Percentiles rank a stretch among this genome's conserved stretches.
Conservation (phyloP, 1,140 invertebrate genomes). For the Samia ricini region DNA sequence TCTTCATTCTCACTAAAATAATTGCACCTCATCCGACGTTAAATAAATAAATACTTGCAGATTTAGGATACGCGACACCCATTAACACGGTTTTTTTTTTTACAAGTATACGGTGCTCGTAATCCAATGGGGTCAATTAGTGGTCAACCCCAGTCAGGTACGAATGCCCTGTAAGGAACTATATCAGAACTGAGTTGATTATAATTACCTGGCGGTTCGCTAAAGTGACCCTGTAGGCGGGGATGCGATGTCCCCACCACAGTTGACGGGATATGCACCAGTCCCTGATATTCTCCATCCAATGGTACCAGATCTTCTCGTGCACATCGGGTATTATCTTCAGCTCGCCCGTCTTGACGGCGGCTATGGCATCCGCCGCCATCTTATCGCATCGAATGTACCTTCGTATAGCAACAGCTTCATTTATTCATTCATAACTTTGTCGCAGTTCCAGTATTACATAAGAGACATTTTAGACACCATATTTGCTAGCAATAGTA, state of each 20-base stretch:
- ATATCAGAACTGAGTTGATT: not conserved
- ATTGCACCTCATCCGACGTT: too few species aligned
- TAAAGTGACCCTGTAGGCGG: slow-evolving; percentile 93
- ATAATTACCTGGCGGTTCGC: slow-evolving; percentile 25
- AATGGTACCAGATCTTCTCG: slow-evolving; percentile 95
- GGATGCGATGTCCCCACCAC: slow-evolving; percentile 99
- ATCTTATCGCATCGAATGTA: slow-evolving; percentile 90
- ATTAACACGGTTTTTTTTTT: too few species aligned
- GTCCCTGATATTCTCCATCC: slow-evolving; percentile 95
- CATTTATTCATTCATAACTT: too few species aligned
- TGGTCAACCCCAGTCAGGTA: not conserved
- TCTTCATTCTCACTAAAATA: too few species aligned
- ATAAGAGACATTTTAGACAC: too few species aligned
- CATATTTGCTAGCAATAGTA: too few species aligned
- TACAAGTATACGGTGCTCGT: too few species aligned
- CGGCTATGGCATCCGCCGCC: slow-evolving; percentile 88
- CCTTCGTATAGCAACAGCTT: slow-evolving; percentile 27
- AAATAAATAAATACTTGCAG: too few species aligned
- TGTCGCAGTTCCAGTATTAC: too few species aligned
- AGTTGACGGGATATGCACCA: slow-evolving; percentile 98
- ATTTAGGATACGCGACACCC: too few species aligned
- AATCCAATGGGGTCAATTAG: too few species aligned
- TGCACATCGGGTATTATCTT: slow-evolving; percentile 96
- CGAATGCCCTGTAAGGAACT: not conserved
- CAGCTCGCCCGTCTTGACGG: slow-evolving; percentile 89